Conservation (phyloP, 2,888 invertebrate genomes). For the Dicranocentrus wangi region DNA sequence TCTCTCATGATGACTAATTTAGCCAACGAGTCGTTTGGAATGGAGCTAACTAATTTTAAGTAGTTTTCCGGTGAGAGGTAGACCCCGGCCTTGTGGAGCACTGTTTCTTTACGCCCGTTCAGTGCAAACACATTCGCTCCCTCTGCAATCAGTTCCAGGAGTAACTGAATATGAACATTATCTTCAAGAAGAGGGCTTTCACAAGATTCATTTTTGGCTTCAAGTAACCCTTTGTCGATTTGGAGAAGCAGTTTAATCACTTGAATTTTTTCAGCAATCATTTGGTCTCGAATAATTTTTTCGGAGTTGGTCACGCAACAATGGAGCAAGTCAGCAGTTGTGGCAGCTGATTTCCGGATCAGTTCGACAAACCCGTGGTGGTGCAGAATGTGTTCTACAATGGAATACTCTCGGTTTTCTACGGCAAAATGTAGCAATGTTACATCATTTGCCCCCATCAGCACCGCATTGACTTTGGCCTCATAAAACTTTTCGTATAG, state of each 20-base stretch:
- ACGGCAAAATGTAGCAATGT: background rate
- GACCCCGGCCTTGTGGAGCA: too few species aligned
- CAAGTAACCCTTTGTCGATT: background rate
- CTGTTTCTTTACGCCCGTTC: too few species aligned
- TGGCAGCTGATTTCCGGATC: background rate
- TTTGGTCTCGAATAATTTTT: background rate
- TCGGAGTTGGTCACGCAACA: background rate
- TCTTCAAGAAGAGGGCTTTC: background rate
- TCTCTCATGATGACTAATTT: too few species aligned
- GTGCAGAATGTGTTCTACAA: background rate
- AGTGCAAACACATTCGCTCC: too few species aligned
- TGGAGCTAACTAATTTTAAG: too few species aligned
- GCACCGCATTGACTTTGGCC: background rate
- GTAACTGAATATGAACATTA: background rate
- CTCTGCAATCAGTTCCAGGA: background rate
- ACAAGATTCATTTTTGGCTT: background rate
- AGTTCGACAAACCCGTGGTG: background rate
- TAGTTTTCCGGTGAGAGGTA: too few species aligned
- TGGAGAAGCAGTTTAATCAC: background rate
- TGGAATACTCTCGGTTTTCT: background rate
- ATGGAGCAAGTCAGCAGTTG: background rate
- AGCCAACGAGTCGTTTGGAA: too few species aligned
- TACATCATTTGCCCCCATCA: background rate
- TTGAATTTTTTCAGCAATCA: background rate
- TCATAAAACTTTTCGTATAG: too few species aligned